Evolutionary conservation across 2,113 vertebrate genomes (phyloP).

Genomic region (Scytalopus superciliaris): DNA sequence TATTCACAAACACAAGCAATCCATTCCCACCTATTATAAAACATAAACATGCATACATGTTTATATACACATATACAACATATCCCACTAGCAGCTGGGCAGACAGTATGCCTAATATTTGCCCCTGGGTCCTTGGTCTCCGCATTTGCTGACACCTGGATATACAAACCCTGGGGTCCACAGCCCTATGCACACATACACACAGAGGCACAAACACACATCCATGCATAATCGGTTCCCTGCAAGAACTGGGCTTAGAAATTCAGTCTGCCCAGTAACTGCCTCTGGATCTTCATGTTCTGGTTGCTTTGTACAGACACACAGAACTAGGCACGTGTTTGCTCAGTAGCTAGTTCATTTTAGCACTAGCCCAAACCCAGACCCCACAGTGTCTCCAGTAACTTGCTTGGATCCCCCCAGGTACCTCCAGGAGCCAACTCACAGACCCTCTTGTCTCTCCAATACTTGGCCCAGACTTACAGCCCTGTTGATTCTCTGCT

Average conservation of each 20-base stretch:
- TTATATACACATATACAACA: no score
- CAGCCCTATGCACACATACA: background rate
- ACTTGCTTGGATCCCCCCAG: background rate
- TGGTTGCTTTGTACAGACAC: background rate
- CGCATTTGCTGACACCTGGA: background rate
- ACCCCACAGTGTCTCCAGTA: background rate
- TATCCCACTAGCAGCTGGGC: background rate
- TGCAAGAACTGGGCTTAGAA: background rate
- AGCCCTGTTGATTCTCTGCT: background rate
- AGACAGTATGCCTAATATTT: background rate
- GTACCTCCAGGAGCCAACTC: background rate
- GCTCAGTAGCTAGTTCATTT: background rate
- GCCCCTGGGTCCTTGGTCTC: background rate
- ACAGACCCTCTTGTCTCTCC: background rate
- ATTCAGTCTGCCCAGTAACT: background rate
- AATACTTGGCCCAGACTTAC: background rate
- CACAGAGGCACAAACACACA: fast-evolving
- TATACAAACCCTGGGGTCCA: background rate
- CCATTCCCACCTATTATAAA: background rate
- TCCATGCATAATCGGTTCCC: background rate
- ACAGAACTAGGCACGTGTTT: background rate
- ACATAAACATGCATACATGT: fast-evolving
- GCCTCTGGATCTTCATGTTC: background rate
- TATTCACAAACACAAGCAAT: background rate
- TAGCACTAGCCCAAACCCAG: background rate